phyloP scores from a whole-genome alignment of 2,797 vertebrate genomes.

The Poeciliopsis paucimaculata region DNA sequence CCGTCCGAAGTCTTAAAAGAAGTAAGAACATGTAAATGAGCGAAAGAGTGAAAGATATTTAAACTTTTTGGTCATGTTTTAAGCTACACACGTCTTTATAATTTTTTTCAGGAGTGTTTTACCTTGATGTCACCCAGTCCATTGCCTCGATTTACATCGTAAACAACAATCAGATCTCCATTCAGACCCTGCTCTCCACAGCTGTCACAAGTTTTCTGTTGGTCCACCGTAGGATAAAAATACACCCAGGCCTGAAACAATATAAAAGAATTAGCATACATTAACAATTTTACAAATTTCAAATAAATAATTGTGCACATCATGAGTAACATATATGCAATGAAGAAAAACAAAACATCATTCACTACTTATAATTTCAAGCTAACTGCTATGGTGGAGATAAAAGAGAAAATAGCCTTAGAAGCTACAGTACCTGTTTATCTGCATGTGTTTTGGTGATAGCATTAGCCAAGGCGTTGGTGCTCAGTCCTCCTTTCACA shows the following conservation, averaged over 20 bases:
- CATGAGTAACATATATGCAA: background rate
- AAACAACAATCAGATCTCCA: constrained; percentile 79
- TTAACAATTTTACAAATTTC: too few species aligned
- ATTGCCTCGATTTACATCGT: constrained; percentile 77
- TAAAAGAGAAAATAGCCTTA: rapidly evolving
- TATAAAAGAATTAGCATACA: background rate
- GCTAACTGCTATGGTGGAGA: background rate
- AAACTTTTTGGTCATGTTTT: background rate
- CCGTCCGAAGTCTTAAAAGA: constrained; percentile 61
- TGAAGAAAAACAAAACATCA: background rate
- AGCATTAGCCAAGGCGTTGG: constrained; percentile 63
- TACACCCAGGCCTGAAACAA: constrained; percentile 73
- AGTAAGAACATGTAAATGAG: rapidly evolving
- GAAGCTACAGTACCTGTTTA: constrained; percentile 62
- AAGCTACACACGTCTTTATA: background rate
- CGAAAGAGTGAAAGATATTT: background rate
- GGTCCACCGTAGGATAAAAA: constrained; percentile 78
- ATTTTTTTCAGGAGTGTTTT: background rate
- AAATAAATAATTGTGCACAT: too few species aligned
- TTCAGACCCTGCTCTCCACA: constrained; percentile 76
- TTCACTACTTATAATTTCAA: background rate
- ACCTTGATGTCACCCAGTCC: constrained; percentile 76
- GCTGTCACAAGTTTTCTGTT: constrained; percentile 73
- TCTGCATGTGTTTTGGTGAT: constrained; percentile 61
- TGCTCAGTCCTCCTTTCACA: constrained; percentile 74